Evolutionary conservation across 2,797 vertebrate genomes (phyloP).

Genomic region (Siniperca obscura): DNA sequence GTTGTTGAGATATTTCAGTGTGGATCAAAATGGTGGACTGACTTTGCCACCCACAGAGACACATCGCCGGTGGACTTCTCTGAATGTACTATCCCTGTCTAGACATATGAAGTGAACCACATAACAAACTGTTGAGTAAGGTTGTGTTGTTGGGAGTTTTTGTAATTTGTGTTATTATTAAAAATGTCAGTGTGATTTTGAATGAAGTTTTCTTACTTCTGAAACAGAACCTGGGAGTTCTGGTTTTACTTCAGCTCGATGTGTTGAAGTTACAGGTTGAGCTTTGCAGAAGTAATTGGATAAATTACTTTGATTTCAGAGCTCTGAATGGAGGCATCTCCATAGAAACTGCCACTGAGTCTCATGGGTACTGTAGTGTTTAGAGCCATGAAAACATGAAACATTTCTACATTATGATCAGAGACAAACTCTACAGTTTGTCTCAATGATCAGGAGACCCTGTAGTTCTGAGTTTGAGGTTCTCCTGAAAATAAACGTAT

Average conservation of each 20-base stretch:
- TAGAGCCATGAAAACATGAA: not conserved
- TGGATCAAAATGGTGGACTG: not conserved
- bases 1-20: not conserved
- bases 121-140: no score
- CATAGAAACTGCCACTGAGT: not conserved
- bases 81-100: not conserved
- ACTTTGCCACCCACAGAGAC: not conserved
- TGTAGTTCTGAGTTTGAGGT: not conserved
- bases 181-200: not conserved
- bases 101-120: not conserved
- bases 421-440: not conserved
- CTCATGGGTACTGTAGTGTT: slow-evolving; percentile 8
- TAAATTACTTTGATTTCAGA: not conserved
- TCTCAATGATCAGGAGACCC: not conserved
- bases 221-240: not conserved
- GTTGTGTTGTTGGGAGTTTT: not conserved
- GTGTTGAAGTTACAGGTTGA: not conserved
- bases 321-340: not conserved
- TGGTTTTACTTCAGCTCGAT: not conserved
- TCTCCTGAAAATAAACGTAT: slow-evolving; percentile 16
- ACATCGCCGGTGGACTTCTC: not conserved
- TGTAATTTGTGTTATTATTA: not conserved
- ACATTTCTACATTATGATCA: not conserved
- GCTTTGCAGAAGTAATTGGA: no score
- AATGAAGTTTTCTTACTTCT: not conserved